Percentiles rank a stretch among this genome's conserved stretches.
Evolutionary conservation across 1,140 invertebrate species (phyloP).

Genomic region (Acromyrmex echinatior): DNA sequence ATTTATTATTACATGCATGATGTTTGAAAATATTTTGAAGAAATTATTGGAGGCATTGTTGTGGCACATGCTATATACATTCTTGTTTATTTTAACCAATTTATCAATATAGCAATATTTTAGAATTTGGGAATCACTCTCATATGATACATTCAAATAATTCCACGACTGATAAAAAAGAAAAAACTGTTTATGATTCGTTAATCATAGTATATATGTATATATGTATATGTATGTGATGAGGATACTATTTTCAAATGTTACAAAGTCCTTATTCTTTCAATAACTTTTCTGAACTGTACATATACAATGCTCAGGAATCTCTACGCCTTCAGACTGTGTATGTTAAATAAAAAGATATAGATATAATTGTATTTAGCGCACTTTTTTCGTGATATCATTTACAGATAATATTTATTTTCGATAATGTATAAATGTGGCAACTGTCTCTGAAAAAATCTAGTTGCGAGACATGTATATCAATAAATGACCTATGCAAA

Average conservation of each 20-base stretch:
- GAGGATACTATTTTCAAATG: neutral
- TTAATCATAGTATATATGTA: slow-evolving; percentile 12
- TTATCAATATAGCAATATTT: neutral
- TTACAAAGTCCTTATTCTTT: neutral
- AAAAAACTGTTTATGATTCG: neutral
- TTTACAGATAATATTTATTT: slow-evolving; percentile 66
- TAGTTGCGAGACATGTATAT: slow-evolving; percentile 35
- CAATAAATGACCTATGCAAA: slow-evolving; percentile 59
- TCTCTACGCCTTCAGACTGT: slow-evolving; percentile 11
- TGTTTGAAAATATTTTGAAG: slow-evolving; percentile 3
- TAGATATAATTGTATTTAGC: slow-evolving; percentile 21
- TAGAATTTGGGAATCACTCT: neutral
- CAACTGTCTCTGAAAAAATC: slow-evolving; percentile 44
- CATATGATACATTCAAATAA: slow-evolving; percentile 18
- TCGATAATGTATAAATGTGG: slow-evolving; percentile 46
- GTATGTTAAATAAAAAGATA: neutral
- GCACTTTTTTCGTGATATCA: neutral
- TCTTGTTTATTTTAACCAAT: slow-evolving; percentile 23
- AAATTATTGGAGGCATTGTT: neutral
- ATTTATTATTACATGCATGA: slow-evolving; percentile 26
- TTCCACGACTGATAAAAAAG: neutral
- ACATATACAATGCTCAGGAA: slow-evolving; percentile 36
- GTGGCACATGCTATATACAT: neutral
- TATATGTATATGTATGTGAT: neutral
- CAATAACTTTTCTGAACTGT: slow-evolving; percentile 7